Evolutionary conservation across 2,797 vertebrate genomes (phyloP), one percentile per base, ranked within the genome.

Genomic region (Streptopelia turtur): DNA sequence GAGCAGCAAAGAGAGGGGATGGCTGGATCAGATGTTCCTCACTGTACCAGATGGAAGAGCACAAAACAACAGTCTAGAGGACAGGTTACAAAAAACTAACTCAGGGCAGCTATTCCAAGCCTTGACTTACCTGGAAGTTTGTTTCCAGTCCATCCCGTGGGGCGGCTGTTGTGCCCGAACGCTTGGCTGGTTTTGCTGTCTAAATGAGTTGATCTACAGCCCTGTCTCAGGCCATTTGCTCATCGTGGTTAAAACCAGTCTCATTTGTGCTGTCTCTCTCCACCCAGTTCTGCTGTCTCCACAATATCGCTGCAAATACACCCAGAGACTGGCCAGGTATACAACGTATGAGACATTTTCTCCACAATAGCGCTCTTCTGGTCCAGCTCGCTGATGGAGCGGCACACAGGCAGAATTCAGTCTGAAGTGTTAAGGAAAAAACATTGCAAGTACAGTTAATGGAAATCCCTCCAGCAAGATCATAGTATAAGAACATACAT

Each of bases 241-340:
- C 11, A 0, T 53, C 10, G 1, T 3, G 17, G 8, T 13, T 84
- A 41, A 28, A 53, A 17, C 6, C 55, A 27, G 10, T 2, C 57
- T 17, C 3, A 17, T 4, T 55, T 66, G 3, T 17, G 23, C 39
- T 31, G 45, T 43, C n/a, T 55, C 68, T 45, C 31, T n/a, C 13
- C 31, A 11, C 5, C 15, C 33, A 25, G 47, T 8, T 20, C 41
- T 39, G 2, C 4, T 8, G 11, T 78, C 55, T 5, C 35, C 56
- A 15, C 63, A 14, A 7, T 1, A 20, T 8, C 31, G 13, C 78
- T 50, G 43, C 60, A 47, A 87, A 64, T 1, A 1, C 27, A 30
- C 2, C 45, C 27, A 8, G 6, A 23, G 6, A 6, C 17, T 4
- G 11, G 13, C 47, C 16, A 9, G 1, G 0, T 1, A 4, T 13